Conservation (phyloP, 2,888 invertebrate genomes). For the Mesorhabditis belari region DNA sequence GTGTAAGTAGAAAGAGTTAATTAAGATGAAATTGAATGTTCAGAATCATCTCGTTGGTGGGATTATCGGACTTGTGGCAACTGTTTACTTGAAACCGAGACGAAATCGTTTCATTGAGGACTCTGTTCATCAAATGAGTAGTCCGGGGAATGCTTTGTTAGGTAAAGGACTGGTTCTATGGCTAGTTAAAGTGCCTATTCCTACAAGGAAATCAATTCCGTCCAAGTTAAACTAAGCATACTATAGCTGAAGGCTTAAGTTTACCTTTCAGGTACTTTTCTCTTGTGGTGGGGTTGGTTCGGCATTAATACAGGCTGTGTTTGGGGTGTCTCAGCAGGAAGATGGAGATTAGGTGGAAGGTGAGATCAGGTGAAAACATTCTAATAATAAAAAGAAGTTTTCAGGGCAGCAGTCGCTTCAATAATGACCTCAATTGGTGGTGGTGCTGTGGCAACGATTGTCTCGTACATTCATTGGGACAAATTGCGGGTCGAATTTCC, state of each 20-base stretch:
- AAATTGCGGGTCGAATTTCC: constrained; percentile 12
- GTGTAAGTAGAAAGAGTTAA: constrained; percentile 31
- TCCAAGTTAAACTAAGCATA: too few relatives aligned
- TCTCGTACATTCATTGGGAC: constrained; percentile 12
- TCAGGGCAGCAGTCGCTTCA: constrained; percentile 16
- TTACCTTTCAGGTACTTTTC: constrained; percentile 14
- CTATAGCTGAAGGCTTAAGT: too few relatives aligned
- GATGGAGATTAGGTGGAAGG: constrained; percentile 17
- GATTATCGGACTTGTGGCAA: constrained; percentile 26
- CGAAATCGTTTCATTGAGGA: constrained; percentile 14
- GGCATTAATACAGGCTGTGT: constrained; percentile 21
- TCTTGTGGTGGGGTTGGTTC: constrained; percentile 24
- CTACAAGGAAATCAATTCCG: too few relatives aligned
- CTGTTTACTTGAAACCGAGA: constrained; percentile 27
- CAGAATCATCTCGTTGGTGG: constrained; percentile 34
- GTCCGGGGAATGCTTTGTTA: constrained; percentile 24
- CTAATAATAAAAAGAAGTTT: neutral
- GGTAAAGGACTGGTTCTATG: constrained; percentile 9
- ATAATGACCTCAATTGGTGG: constrained; percentile 28
- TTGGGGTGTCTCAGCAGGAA: constrained; percentile 15
- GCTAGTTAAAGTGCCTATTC: neutral
- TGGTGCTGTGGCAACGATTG: constrained; percentile 24
- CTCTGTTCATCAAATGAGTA: constrained; percentile 15
- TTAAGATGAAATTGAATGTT: neutral
- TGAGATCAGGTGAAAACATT: neutral